Evolutionary conservation across 2,113 vertebrate species (phyloP).

Genomic region (Otus sunia): DNA sequence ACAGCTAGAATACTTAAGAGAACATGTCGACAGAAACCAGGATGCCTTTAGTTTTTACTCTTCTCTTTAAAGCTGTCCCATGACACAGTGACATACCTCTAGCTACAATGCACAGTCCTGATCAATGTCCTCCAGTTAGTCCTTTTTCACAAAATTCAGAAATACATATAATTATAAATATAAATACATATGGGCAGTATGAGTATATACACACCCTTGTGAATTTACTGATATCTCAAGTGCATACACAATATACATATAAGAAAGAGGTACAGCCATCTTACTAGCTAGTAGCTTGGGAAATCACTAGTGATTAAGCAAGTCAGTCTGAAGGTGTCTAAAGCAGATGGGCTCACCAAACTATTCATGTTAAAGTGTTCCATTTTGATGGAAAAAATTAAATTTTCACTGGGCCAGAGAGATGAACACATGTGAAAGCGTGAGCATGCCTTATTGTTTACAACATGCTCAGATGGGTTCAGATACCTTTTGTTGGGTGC

Average conservation of each 20-base stretch:
- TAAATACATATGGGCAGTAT: neutral
- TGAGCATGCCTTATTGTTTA: neutral
- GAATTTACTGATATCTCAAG: neutral
- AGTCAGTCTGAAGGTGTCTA: neutral
- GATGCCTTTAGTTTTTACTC: neutral
- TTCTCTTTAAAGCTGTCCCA: neutral
- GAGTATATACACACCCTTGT: neutral
- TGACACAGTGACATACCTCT: neutral
- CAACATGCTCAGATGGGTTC: neutral
- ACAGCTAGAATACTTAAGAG: neutral
- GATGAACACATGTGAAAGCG: neutral
- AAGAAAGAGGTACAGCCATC: neutral
- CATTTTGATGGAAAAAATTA: neutral
- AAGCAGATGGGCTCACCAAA: neutral
- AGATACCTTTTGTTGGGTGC: neutral
- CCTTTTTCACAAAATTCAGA: neutral
- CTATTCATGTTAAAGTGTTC: neutral
- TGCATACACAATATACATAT: neutral
- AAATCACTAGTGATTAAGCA: neutral
- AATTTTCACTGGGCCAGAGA: neutral
- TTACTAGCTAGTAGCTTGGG: neutral
- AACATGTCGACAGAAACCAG: neutral
- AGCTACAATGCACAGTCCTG: neutral
- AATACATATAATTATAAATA: neutral
- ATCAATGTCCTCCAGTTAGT: neutral